Evolutionary conservation across 2,113 vertebrate species (phyloP).

Genomic region (Nestor notabilis): DNA sequence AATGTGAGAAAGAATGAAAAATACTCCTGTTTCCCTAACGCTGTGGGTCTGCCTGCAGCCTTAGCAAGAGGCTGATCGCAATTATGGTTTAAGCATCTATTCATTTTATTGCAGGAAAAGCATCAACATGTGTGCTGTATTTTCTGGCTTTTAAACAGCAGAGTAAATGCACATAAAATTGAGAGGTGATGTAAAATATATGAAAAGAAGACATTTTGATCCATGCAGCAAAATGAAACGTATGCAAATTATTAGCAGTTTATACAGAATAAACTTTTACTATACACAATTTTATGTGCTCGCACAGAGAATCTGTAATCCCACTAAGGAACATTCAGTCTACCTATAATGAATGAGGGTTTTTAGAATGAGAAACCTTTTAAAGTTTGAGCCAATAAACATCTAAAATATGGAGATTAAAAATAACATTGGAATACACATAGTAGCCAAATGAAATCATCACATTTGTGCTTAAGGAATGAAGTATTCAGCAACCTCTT

Average conservation of each 20-base stretch:
- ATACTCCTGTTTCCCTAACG: background rate
- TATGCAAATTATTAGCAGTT: slow-evolving; percentile 19
- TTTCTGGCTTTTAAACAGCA: background rate
- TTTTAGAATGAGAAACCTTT: background rate
- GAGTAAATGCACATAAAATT: background rate
- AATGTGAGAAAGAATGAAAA: background rate
- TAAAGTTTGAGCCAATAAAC: background rate
- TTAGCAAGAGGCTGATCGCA: background rate
- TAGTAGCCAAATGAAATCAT: slow-evolving; percentile 5
- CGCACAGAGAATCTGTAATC: background rate
- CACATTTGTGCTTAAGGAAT: background rate
- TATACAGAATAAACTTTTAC: background rate
- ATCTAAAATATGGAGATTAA: slow-evolving; percentile 12
- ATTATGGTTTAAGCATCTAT: background rate
- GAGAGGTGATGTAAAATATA: background rate
- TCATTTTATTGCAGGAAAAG: slow-evolving; percentile 24
- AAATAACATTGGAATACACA: background rate
- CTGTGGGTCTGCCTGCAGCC: background rate
- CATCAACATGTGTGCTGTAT: background rate
- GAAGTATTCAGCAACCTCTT: background rate
- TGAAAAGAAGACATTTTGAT: slow-evolving; percentile 25
- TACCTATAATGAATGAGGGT: background rate
- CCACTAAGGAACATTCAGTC: background rate
- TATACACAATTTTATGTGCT: background rate
- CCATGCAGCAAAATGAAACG: background rate